These are phyloP conservation scores for Hanleya hanleyi DNA, from an alignment of 2,888 invertebrate species.

Conservation along the genomic window DNA sequence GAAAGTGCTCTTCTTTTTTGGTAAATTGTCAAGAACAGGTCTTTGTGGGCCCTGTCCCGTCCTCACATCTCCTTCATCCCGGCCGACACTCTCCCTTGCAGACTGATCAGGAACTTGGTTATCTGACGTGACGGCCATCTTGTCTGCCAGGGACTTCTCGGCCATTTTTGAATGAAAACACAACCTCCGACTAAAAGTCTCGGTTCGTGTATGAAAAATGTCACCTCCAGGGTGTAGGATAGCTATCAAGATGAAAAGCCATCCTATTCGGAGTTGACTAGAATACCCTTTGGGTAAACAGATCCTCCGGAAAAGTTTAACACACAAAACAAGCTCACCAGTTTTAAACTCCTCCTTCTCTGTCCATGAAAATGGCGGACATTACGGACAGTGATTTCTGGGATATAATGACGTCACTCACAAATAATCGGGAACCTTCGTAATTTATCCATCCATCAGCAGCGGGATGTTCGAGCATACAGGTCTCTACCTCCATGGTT, in stretches of 20 bases:
- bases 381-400: slow-evolving; percentile 44
- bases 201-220: slow-evolving; percentile 6
- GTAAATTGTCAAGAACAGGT: slow-evolving; percentile 40
- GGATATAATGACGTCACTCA: slow-evolving; percentile 22
- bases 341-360: background rate
- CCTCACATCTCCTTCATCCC: slow-evolving; percentile 47
- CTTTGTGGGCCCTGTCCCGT: slow-evolving; percentile 30
- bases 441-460: no score
- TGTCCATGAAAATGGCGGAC: slow-evolving; percentile 40
- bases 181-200: slow-evolving; percentile 7
- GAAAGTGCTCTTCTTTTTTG: slow-evolving; percentile 91
- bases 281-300: background rate
- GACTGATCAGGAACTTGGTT: slow-evolving; percentile 40
- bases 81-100: slow-evolving; percentile 41
- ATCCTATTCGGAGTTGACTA: background rate
- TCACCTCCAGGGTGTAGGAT: background rate
- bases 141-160: slow-evolving; percentile 46
- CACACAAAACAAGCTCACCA: slow-evolving; percentile 9
- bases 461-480: no score
- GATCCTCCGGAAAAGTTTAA: slow-evolving; percentile 8
- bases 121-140: slow-evolving; percentile 59
- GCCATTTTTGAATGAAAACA: slow-evolving; percentile 44
- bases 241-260: background rate
- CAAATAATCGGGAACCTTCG: no score
- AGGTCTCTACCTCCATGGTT: no score